Base-by-base conservation (phyloP, 2,797 vertebrate species). In the Bovichtus diacanthus region DNA sequence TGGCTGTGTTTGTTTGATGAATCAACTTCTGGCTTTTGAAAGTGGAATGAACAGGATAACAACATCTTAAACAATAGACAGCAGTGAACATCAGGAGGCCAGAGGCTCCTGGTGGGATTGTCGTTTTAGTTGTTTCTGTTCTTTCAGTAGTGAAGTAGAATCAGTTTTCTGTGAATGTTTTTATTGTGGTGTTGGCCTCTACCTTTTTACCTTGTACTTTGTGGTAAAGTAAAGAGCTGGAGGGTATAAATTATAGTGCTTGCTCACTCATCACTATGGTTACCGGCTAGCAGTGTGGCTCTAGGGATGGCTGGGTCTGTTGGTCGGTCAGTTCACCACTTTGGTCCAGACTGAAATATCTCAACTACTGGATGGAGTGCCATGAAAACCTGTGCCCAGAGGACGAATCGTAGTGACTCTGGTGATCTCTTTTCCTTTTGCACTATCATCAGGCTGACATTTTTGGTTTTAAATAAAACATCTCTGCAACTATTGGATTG, bases 51-150 rank as follows among this genome's bases (percentile, higher is more conserved):
- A 47, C 2, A 47, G 38, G 9, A 72, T 10, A 46, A 21, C n/a
- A 51, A 13, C 2, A 41, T 47, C 56, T 54, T 6, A 71, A 31
- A 43, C 5, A 27, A 43, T n/a, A n/a, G 29, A 15, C 8, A 34
- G 29, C 39, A 31, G 36, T 27, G 7, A 50, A 62, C 16, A 43
- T 50, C 12, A 60, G 10, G 18, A 23, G 27, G 21, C 58, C 18
- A 59, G 55, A 16, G 51, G 8, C 49, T 54, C 27, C 51, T 29
- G 27, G 9, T 54, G 10, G 23, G 6, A 43, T 7, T 46, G 27
- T 46, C 8, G 51, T 59, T 66, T n/a, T 6, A 36, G 8, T 44
- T 41, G 51, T 36, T 55, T 76, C 12, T 29, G 69, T 50, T 55
- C 16, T 51, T 36, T 65, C 16, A 25, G 51, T 29, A 18, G 12